These are phyloP conservation scores for Phrynocephalus vlangalii DNA, from an alignment of 2,797 vertebrate genomes.

Conservation along the genomic window DNA sequence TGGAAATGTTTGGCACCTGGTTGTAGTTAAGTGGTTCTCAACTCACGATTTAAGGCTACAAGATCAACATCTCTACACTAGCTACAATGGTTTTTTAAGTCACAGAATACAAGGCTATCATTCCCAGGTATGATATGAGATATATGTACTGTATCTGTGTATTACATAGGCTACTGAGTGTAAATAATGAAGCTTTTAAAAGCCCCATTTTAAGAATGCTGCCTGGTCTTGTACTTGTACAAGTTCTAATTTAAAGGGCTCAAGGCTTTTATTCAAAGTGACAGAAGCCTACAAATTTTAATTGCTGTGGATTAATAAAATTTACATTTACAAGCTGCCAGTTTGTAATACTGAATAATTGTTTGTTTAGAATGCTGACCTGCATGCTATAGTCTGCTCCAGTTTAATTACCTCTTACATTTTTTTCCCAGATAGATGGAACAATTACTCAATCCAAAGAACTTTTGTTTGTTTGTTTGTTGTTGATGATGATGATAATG, in stretches of 20 bases:
- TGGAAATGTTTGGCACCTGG: neutral
- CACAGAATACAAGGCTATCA: slow-evolving; percentile 62
- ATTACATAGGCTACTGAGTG: slow-evolving; percentile 69
- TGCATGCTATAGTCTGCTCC: slow-evolving; percentile 54
- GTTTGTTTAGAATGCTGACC: slow-evolving; percentile 61
- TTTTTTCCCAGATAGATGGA: slow-evolving; percentile 63
- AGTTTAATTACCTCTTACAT: slow-evolving; percentile 71
- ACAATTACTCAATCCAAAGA: slow-evolving; percentile 64
- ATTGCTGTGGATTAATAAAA: slow-evolving; percentile 78
- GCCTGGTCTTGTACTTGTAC: slow-evolving; percentile 66
- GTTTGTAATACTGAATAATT: slow-evolving; percentile 75
- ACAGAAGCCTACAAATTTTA: slow-evolving; percentile 81
- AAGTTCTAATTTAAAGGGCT: slow-evolving; percentile 77
- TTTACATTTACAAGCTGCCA: slow-evolving; percentile 80
- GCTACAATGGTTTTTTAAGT: slow-evolving; percentile 40
- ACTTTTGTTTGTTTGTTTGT: slow-evolving; percentile 9
- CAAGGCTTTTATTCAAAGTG: slow-evolving; percentile 76
- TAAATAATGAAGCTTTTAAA: slow-evolving; percentile 64
- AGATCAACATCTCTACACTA: slow-evolving; percentile 54
- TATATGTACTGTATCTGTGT: slow-evolving; percentile 59
- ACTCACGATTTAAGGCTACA: slow-evolving; percentile 18
- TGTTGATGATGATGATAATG: slow-evolving; percentile 23
- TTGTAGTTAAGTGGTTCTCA: neutral
- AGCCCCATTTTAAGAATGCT: slow-evolving; percentile 57
- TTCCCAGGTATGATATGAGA: slow-evolving; percentile 56